Evolutionary conservation across 92 coral and sea anemone species (phyloP).

Genomic region (Palythoa caribaeorum): DNA sequence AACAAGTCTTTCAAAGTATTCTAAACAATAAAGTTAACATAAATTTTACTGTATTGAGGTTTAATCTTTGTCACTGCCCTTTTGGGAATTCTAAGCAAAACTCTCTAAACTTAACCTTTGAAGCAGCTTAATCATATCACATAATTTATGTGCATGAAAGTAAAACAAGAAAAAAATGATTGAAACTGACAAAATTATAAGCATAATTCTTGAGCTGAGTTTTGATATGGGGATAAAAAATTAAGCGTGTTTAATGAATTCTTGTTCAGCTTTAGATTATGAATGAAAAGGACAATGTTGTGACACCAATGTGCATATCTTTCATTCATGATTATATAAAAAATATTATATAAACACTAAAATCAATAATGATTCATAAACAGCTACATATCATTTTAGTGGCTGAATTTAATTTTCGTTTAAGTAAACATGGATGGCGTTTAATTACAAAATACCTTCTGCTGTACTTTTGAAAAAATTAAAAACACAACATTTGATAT

Average conservation of each 20-base stretch:
- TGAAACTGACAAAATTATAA: background rate
- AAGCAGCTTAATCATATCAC: background rate
- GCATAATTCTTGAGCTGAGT: background rate
- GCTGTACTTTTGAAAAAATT: too few species aligned
- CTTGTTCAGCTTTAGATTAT: background rate
- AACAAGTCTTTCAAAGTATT: background rate
- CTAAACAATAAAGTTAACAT: background rate
- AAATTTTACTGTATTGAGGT: too few species aligned
- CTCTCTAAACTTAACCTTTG: background rate
- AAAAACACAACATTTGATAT: too few species aligned
- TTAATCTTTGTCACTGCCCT: slow-evolving; percentile 1
- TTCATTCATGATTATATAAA: background rate
- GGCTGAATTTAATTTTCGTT: too few species aligned
- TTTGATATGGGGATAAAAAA: background rate
- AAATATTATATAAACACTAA: background rate
- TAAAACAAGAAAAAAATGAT: background rate
- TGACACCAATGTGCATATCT: background rate
- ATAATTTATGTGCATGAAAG: background rate
- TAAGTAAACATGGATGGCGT: too few species aligned
- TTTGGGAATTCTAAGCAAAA: background rate
- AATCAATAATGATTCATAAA: background rate
- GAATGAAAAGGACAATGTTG: background rate
- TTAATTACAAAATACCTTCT: too few species aligned
- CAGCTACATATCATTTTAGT: background rate
- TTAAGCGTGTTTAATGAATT: background rate